Evolutionary conservation across 2,797 vertebrate genomes (phyloP).

Genomic region (Gila robusta): DNA sequence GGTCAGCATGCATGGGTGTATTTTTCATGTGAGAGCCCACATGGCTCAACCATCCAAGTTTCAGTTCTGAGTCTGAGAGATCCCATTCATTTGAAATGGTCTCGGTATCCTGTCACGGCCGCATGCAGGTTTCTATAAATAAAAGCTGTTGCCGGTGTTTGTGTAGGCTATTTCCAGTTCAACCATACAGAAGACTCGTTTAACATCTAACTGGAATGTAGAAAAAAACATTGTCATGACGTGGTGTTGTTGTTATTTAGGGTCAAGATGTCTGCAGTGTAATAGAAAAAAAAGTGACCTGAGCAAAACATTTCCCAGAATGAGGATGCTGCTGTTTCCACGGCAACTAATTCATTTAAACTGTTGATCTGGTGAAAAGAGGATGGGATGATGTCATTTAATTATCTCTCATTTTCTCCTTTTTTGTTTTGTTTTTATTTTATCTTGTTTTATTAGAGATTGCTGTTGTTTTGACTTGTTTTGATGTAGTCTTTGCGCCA

Average conservation of each 20-base stretch:
- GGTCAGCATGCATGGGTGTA: not conserved
- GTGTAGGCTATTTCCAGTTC: slow-evolving; percentile 22
- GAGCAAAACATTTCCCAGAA: slow-evolving; percentile 1
- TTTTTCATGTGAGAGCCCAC: not conserved
- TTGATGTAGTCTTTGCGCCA: not conserved
- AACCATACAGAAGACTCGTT: not conserved
- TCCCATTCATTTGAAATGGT: not conserved
- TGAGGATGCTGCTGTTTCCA: slow-evolving; percentile 31
- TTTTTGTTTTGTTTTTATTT: not conserved
- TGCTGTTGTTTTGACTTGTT: not conserved
- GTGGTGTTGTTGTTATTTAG: not conserved
- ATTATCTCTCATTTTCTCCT: not conserved
- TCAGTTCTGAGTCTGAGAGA: slow-evolving; percentile 1
- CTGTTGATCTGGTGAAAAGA: slow-evolving; percentile 16
- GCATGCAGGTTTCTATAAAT: slow-evolving; percentile 17
- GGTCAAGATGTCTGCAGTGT: slow-evolving; percentile 29
- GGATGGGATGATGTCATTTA: slow-evolving; percentile 37
- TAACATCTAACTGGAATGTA: not conserved
- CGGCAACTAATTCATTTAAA: slow-evolving; percentile 39
- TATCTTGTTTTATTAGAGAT: not conserved
- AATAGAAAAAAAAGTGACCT: not conserved
- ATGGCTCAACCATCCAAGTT: not conserved
- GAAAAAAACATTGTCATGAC: not conserved
- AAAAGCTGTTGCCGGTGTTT: slow-evolving; percentile 29
- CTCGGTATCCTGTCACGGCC: not conserved